A percentile compares a stretch with the other conserved stretches of the same genome.
Conservation (phyloP, 2,113 vertebrate species). For the cattle (Bos taurus) region ARS-UCD2.0 NC_037329.1:51104001-51104500, state of each 20-base stretch:
- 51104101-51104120: neutral
- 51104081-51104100: neutral
- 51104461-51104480: neutral
- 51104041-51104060: constrained; percentile 6
- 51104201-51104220: neutral
- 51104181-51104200: neutral
- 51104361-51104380: constrained; percentile 30
- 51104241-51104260: constrained; percentile 63
- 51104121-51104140: neutral
- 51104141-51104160: neutral
- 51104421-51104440: neutral
- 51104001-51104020: constrained; percentile 40
- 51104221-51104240: constrained; percentile 43
- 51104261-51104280: constrained; percentile 68
- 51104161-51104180: neutral
- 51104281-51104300: constrained; percentile 52
- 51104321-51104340: constrained; percentile 54
- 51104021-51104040: constrained; percentile 54
- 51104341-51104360: constrained; percentile 50
- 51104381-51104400: neutral
- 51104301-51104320: constrained; percentile 56
- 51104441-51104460: neutral
- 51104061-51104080: constrained; percentile 56
- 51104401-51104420: neutral
- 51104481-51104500: neutral